Evolutionary conservation across 1,140 invertebrate genomes (phyloP).

Genomic region (Zaprionus camerounensis): DNA sequence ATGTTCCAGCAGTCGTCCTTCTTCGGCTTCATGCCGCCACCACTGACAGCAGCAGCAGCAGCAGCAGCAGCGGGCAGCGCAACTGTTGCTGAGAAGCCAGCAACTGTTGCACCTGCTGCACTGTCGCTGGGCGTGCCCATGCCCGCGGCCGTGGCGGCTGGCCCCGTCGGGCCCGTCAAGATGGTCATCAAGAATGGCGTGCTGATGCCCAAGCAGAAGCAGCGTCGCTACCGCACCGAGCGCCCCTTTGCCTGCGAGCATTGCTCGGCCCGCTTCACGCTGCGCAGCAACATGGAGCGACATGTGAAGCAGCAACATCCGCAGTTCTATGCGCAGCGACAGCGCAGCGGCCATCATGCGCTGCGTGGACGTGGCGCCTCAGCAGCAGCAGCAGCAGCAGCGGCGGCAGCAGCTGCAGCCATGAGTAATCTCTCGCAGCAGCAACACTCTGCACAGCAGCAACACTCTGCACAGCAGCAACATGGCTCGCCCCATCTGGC

Average conservation of each 20-base stretch:
- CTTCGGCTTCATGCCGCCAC: slow-evolving; percentile 85
- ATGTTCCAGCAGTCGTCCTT: slow-evolving; percentile 86
- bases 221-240: slow-evolving; percentile 95
- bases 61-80: slow-evolving; percentile 73
- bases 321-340: slow-evolving; percentile 92
- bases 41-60: slow-evolving; percentile 87
- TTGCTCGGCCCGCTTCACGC: slow-evolving; percentile 94
- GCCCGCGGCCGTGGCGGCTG: slow-evolving; percentile 24
- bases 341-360: slow-evolving; percentile 84
- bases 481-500: slow-evolving; percentile 46
- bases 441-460: slow-evolving; percentile 32
- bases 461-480: slow-evolving; percentile 22
- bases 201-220: slow-evolving; percentile 95
- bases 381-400: slow-evolving; percentile 46
- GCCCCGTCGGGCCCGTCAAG: slow-evolving; percentile 87
- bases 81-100: slow-evolving; percentile 1
- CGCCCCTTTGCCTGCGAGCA: slow-evolving; percentile 95
- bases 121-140: slow-evolving; percentile 29
- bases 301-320: slow-evolving; percentile 97
- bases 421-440: slow-evolving; percentile 50
- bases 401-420: slow-evolving; percentile 46
- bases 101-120: slow-evolving; percentile 18
- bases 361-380: slow-evolving; percentile 83
- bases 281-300: slow-evolving; percentile 96
- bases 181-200: slow-evolving; percentile 96